A percentile compares a stretch with the other conserved stretches of the same genome.
Evolutionary conservation across 2,113 vertebrate species (phyloP).

Genomic region (Pomatorhinus ruficollis): DNA sequence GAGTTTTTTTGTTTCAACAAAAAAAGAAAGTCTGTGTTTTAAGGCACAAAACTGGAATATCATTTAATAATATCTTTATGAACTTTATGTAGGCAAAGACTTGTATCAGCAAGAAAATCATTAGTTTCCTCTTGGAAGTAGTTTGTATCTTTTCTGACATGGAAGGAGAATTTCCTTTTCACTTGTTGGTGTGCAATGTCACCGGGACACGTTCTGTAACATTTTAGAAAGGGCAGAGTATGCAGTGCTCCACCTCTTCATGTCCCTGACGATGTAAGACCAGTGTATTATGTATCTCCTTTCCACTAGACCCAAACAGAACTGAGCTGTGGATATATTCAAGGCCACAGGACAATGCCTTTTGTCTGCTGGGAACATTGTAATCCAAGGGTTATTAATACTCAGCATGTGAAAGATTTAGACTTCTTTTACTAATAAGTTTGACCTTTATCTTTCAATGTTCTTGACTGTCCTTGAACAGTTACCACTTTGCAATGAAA

Average conservation of each 20-base stretch:
- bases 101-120: neutral
- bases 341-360: neutral
- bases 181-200: neutral
- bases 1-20: neutral
- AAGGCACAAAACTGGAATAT: neutral
- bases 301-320: neutral
- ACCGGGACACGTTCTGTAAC: neutral
- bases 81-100: neutral
- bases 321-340: neutral
- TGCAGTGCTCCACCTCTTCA: neutral
- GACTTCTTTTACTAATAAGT: constrained; percentile 9
- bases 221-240: constrained; percentile 13
- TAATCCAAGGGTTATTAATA: neutral
- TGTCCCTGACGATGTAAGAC: neutral
- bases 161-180: neutral
- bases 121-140: neutral
- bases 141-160: neutral
- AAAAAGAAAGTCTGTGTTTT: neutral
- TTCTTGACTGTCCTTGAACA: constrained; percentile 16
- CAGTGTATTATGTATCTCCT: neutral
- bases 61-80: neutral
- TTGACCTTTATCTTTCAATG: constrained; percentile 43
- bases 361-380: constrained; percentile 7
- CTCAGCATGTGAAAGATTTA: neutral
- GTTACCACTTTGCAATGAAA: neutral